A percentile compares a stretch with the other conserved stretches of the same genome.
Evolutionary conservation across 2,113 vertebrate species (phyloP).

Genomic region (Gambusia holbrooki): DNA sequence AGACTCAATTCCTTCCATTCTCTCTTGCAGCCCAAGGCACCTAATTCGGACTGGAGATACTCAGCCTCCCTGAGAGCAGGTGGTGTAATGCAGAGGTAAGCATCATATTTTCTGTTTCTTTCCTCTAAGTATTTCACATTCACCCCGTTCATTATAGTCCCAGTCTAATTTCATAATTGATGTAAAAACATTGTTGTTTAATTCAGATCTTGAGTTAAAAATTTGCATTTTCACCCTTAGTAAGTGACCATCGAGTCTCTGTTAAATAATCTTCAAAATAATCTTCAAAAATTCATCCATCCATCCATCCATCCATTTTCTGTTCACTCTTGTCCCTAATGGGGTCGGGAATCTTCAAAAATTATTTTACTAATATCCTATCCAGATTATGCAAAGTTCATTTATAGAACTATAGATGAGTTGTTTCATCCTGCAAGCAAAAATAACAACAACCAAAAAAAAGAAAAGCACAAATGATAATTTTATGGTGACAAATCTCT

Average conservation of each 20-base stretch:
- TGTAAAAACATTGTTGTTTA: not conserved
- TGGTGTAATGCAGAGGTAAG: constrained; percentile 92
- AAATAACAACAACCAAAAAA: no score
- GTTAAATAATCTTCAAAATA: not conserved
- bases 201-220: not conserved
- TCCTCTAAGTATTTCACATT: constrained; percentile 3
- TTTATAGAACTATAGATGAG: not conserved
- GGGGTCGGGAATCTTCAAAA: no score
- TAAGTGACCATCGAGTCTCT: no score
- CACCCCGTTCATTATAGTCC: not conserved
- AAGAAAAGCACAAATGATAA: not conserved
- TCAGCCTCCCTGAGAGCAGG: constrained; percentile 96
- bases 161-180: not conserved
- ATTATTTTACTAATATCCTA: not conserved
- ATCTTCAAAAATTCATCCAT: no score
- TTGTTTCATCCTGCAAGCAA: not conserved
- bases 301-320: no score
- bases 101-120: not conserved
- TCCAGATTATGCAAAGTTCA: not conserved
- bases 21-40: constrained; percentile 89
- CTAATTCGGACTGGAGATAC: constrained; percentile 94
- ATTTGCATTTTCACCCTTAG: no score
- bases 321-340: no score
- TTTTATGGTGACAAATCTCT: not conserved
- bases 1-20: constrained; percentile 78